phyloP scores from a whole-genome alignment of 2,113 vertebrate genomes.

The Chascanopsetta lugubris region DNA sequence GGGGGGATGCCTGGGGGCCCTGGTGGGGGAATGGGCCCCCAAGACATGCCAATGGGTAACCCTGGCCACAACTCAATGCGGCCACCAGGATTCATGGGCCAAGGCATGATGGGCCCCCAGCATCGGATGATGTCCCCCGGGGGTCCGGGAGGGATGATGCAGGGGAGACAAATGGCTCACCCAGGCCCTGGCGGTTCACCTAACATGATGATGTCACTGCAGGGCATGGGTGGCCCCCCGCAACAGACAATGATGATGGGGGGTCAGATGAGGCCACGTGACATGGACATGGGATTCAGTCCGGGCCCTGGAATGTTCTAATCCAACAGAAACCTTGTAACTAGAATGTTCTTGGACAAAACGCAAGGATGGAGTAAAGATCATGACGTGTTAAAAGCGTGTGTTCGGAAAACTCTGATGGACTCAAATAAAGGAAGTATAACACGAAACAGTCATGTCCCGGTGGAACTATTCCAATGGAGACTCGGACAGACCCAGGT shows the following conservation, averaged over 20 bases:
- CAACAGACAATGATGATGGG: slow-evolving; percentile 99
- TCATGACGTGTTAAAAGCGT: slow-evolving; percentile 28
- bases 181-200: slow-evolving; percentile 95
- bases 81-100: slow-evolving; percentile 95
- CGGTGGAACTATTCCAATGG: slow-evolving; percentile 63
- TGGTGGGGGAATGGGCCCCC: slow-evolving; percentile 86
- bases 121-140: slow-evolving; percentile 98
- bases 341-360: slow-evolving; percentile 98
- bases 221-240: slow-evolving; percentile 94
- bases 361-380: slow-evolving; percentile 58
- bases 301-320: slow-evolving; percentile 92
- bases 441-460: slow-evolving; percentile 57
- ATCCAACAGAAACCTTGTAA: slow-evolving; percentile 85
- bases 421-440: slow-evolving; percentile 67
- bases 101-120: slow-evolving; percentile 98
- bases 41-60: slow-evolving; percentile 93
- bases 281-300: slow-evolving; percentile 98
- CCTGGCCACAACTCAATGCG: slow-evolving; percentile 94
- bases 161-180: slow-evolving; percentile 93
- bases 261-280: slow-evolving; percentile 96
- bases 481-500: slow-evolving; percentile 55
- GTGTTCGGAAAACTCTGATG: slow-evolving; percentile 51
- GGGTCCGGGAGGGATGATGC: slow-evolving; percentile 92
- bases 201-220: slow-evolving; percentile 99
- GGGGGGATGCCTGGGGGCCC: slow-evolving; percentile 90